Conservation (phyloP, 2,797 vertebrate species). For the Tokudaia muenninki region DNA sequence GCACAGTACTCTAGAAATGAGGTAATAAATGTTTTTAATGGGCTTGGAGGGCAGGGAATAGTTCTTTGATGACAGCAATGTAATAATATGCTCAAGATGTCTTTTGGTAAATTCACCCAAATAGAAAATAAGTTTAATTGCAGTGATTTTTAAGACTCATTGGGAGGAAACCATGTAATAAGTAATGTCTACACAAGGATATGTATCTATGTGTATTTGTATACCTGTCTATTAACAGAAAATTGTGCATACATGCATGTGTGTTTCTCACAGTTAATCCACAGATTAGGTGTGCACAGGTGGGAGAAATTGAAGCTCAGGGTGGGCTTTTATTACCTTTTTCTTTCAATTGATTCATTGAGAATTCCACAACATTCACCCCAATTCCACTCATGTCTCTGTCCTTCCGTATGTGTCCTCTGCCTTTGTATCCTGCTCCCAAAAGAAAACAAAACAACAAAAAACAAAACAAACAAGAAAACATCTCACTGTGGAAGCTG, state of each 20-base stretch:
- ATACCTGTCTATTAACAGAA: not conserved
- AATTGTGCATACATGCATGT: not conserved
- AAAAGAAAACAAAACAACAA: not conserved
- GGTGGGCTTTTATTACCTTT: not conserved
- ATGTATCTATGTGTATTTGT: accelerated
- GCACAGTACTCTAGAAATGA: not conserved
- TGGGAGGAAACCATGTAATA: not conserved
- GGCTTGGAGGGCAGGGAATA: not conserved
- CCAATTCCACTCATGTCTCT: not conserved
- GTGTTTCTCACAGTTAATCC: not conserved
- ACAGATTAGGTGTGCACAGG: not conserved
- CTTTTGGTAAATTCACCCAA: constrained; percentile 21
- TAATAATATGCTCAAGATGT: constrained; percentile 7
- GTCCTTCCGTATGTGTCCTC: not conserved
- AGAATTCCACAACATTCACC: not conserved
- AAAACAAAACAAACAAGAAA: not conserved
- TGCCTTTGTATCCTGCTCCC: not conserved
- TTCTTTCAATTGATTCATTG: not conserved
- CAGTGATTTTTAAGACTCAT: not conserved
- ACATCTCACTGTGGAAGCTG: not conserved
- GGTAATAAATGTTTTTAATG: constrained; percentile 6
- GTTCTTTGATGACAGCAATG: not conserved
- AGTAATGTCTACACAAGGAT: not conserved
- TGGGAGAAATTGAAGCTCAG: not conserved
- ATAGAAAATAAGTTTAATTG: not conserved